Base-by-base conservation (phyloP, 2,113 vertebrate genomes). In the Gambusia affinis region DNA sequence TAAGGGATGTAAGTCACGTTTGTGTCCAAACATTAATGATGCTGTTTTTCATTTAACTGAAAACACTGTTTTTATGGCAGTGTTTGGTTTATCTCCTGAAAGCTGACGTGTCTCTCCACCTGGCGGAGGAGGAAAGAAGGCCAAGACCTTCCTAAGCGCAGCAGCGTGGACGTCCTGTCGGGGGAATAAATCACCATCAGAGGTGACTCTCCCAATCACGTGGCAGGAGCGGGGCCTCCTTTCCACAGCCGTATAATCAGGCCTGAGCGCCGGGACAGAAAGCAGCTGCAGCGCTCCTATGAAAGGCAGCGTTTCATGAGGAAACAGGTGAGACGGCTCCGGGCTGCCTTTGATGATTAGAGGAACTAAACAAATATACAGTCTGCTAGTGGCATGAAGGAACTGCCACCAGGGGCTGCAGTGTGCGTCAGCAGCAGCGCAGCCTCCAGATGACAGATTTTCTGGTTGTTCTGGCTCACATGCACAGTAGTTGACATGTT, bases 311-410 rank as follows among this genome's bases (percentile, higher is more conserved):
- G 22, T 69, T 87, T 90, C 85, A 92, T 31, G 76, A 69, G 78
- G 44, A 67, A 80, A 35, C 93, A 94, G 93, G 92, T 93, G 92
- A 92, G 86, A 91, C 60, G 64, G 78, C 66, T 92, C 93, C 79
- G 51, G 11, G 70, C 64, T 0, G 66, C 27, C 88, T 85, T 64
- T 76, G 69, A 87, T 69, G 84, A 81, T 39, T 19, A 65, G 19
- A 63, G 37, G 35, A 47, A 63, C 60, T 29, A 24, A 63, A 72
- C 60, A 62, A 72, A 63, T 31, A 67, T 66, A 72, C 76, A 28
- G 60, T 39, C 30, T 15, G 29, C 33, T 65, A 3, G 67, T 30
- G 42, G 24, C 57, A 24, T 15, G 35, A 27, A 30, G 35, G 47
- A 57, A 29, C 22, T 24, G 67, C 68, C 67, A 39, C 42, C 24